Evolutionary conservation across 1,140 invertebrate species (phyloP), one percentile per base, ranked within the genome.

Genomic region (Apocrypta bakeri): DNA sequence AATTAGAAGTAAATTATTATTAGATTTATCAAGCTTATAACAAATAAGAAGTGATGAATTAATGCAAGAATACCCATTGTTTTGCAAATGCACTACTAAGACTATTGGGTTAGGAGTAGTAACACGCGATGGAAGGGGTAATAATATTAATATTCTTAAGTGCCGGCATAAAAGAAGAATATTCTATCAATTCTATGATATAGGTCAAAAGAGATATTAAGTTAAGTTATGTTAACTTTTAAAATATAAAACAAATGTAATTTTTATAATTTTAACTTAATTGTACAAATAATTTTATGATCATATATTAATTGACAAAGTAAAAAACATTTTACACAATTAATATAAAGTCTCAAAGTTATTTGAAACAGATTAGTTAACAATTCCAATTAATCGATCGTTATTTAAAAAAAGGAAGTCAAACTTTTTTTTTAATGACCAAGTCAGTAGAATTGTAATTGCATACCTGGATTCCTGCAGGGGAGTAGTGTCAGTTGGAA

Each of bases 391-490:
- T 61, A 56, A 56, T 61, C 6, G n/a, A 81, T 81, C 12, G 27
- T 40, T 73, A 64, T 48, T 66, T 64, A 37, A 73, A 37, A 80
- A 74, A 74, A 40, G 24, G 40, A 74, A 14, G 31, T 40, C 61
- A 73, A 73, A 74, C 48, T 42, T 63, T 73, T 42, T 63, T 73
- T 79, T 81, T 64, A 66, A 56, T 78, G 12, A 24, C n/a, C 71
- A 71, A 75, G 64, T 64, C 48, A 84, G 69, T 71, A 48, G 31
- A 84, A 69, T 17, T 77, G n/a, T 69, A 40, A 56, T 40, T 80
- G 85, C 90, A 82, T 91, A 91, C 90, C 90, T 91, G 85, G 56
- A 83, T 24, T 90, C 87, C 37, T 84, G 81, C 27, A 84, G 82
- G 75, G 88, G 78, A 81, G 86, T 86, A 61, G 89, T 89, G 82